Evolutionary conservation across 1,140 invertebrate species (phyloP).

Genomic region (Oryctes rhinoceros): DNA sequence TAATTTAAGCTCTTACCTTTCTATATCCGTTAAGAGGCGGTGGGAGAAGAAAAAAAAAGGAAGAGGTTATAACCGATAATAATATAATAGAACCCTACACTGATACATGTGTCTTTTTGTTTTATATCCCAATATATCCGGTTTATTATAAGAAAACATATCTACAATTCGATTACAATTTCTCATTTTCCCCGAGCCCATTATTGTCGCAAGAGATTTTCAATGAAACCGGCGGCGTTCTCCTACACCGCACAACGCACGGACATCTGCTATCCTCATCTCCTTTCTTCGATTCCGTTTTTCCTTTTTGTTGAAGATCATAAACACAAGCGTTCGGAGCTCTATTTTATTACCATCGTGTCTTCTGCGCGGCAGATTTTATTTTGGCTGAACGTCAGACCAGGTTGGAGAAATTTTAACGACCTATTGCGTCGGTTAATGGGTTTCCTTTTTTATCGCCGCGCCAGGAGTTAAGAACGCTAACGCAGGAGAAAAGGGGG

Average conservation of each 20-base stretch:
- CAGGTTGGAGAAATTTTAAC: conserved; percentile 36
- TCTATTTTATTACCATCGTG: conserved; percentile 36
- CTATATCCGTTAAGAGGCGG: neutral
- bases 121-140: conserved; percentile 30
- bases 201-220: conserved; percentile 16
- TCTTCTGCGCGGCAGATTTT: conserved; percentile 33
- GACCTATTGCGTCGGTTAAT: conserved; percentile 33
- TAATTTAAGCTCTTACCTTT: neutral
- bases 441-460: conserved; percentile 31
- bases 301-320: conserved; percentile 25
- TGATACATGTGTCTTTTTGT: conserved; percentile 25
- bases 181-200: conserved; percentile 22
- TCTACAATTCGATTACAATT: conserved; percentile 32
- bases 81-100: conserved; percentile 3
- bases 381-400: conserved; percentile 21
- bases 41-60: neutral
- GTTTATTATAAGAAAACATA: conserved; percentile 30
- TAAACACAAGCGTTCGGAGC: conserved; percentile 31
- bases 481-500: neutral
- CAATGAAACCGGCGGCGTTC: conserved; percentile 6
- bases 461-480: conserved; percentile 27
- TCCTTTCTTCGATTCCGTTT: neutral
- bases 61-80: neutral
- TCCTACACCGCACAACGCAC: neutral
- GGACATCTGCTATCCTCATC: neutral